Percentiles rank a stretch among this genome's conserved stretches.
Evolutionary conservation across 2,888 invertebrate genomes (phyloP).

Genomic region (Zygothrica quintamaculata): DNA sequence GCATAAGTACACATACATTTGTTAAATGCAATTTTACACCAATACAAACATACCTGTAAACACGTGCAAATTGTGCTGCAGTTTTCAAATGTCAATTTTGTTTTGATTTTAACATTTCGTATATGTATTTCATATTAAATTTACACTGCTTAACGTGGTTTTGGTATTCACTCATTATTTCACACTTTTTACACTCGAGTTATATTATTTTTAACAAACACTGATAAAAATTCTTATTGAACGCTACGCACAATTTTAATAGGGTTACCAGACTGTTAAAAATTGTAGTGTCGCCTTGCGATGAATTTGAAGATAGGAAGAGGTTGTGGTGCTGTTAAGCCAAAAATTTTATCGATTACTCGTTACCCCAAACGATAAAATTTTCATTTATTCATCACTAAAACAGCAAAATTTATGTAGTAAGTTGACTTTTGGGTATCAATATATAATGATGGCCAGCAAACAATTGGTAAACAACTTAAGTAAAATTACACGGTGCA

Average conservation of each 20-base stretch:
- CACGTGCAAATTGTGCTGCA: too few species aligned
- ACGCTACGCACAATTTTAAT: neutral
- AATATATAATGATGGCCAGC: constrained; percentile 70
- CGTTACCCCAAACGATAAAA: neutral
- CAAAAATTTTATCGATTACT: constrained; percentile 2
- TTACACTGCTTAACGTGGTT: neutral
- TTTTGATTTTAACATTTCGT: too few species aligned
- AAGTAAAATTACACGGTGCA: constrained; percentile 53
- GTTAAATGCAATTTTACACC: neutral
- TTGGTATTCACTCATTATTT: neutral
- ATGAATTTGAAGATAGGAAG: neutral
- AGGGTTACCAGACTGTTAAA: constrained; percentile 33
- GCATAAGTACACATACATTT: neutral
- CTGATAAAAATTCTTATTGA: neutral
- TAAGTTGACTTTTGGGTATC: constrained; percentile 19
- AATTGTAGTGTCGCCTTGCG: constrained; percentile 6
- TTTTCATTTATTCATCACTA: constrained; percentile 29
- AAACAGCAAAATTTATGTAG: constrained; percentile 43
- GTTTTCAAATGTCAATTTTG: too few species aligned
- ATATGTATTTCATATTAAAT: too few species aligned
- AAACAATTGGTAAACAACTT: constrained; percentile 68
- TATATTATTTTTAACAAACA: too few species aligned
- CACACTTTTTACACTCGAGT: neutral
- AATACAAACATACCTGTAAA: too few species aligned
- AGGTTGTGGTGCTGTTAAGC: neutral